Base-by-base conservation (phyloP, 2,888 invertebrate genomes). In the Ornithoptera priamus region DNA sequence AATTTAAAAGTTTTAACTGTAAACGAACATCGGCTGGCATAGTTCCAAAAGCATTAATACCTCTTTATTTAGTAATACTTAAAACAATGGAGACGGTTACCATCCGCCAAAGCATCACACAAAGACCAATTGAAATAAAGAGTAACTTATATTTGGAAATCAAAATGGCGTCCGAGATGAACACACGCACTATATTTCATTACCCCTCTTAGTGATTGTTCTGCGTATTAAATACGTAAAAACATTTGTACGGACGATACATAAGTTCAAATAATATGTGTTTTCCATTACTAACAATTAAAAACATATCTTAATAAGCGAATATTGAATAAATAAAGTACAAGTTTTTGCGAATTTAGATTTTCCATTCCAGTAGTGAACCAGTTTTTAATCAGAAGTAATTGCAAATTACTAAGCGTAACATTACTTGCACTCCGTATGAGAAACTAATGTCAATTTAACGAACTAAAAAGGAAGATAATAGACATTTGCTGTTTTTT, bases 71-170 rank as follows among this genome's bases (percentile, higher is more conserved):
- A 67, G 59, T 66, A 66, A 62, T 18, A 65, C 36, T 69, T 67
- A 67, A 70, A 59, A 70, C 70, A 67, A 67, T 64, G 70, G 60
- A 63, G 60, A 60, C 22, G 36, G 67, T 70, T 67, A 63, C 67
- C 67, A 63, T 60, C 30, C 30, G 64, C 57, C 60, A 63, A 30
- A 53, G 42, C 10, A n/a, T 42, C 24, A 36, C 24, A 70, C 70
- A 70, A 67, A 70, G 67, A 59, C 60, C n/a, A 58, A 39, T n/a
- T 53, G 39, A 61, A 70, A 70, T 70, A 64, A 70, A 70, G 42
- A 39, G 39, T 30, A 36, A 24, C n/a, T 39, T 60, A 64, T 39
- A 59, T 50, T 63, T 36, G 68, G 58, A 60, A 36, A 12, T 59
- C 20, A 68, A 53, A 68, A 68, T 46, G 50, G 20, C 20, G 17